These are phyloP conservation scores for Gymnogyps californianus DNA, from an alignment of 2,113 vertebrate species.

Conservation along the genomic window DNA sequence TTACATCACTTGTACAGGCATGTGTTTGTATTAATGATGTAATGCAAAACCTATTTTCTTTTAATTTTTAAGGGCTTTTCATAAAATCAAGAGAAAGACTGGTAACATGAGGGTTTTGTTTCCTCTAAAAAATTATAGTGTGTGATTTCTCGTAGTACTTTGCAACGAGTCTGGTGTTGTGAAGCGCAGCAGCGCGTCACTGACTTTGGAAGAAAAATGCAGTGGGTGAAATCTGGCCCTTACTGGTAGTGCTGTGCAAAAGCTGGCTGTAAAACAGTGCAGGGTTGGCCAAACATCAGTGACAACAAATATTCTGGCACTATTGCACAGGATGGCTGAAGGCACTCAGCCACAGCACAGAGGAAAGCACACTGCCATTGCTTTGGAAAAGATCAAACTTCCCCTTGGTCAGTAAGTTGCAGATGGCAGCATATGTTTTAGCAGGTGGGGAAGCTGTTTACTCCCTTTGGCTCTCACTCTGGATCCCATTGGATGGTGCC, in stretches of 20 bases:
- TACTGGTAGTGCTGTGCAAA: not conserved
- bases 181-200: not conserved
- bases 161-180: not conserved
- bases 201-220: not conserved
- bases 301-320: slow-evolving; percentile 10
- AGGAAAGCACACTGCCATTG: not conserved
- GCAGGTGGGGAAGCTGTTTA: slow-evolving; percentile 23
- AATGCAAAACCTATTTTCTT: not conserved
- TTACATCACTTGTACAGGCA: not conserved
- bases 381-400: slow-evolving; percentile 15
- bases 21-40: not conserved
- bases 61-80: not conserved
- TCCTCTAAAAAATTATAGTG: not conserved
- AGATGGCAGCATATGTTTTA: slow-evolving; percentile 23
- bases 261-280: not conserved
- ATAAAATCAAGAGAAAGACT: not conserved
- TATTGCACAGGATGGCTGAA: not conserved
- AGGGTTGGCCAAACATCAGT: not conserved
- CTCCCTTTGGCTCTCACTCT: not conserved
- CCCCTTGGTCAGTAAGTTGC: not conserved
- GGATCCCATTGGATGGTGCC: not conserved
- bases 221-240: not conserved
- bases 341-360: not conserved
- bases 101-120: not conserved
- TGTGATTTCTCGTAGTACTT: not conserved